Evolutionary conservation across 2,113 vertebrate species (phyloP).

Genomic region (Xenopus borealis): DNA sequence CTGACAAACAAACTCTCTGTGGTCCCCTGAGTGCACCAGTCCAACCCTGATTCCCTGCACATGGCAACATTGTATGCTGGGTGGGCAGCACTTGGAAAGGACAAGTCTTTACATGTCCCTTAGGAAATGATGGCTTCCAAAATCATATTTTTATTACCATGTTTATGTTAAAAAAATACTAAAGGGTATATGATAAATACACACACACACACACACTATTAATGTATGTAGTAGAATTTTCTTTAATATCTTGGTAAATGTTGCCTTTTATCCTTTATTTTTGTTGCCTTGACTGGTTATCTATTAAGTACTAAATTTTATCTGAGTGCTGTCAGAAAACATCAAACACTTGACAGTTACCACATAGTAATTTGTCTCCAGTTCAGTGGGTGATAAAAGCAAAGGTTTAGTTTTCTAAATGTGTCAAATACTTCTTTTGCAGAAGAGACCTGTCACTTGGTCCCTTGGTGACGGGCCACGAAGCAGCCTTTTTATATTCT

Average conservation of each 20-base stretch:
- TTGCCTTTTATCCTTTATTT: slow-evolving; percentile 36
- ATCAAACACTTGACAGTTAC: slow-evolving; percentile 45
- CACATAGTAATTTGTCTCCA: slow-evolving; percentile 46
- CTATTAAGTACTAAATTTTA: slow-evolving; percentile 43
- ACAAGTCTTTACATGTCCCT: too few relatives aligned
- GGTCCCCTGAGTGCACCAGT: too few relatives aligned
- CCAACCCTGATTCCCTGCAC: too few relatives aligned
- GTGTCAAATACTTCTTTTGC: slow-evolving; percentile 40
- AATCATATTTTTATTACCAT: too few relatives aligned
- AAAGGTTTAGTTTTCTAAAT: slow-evolving; percentile 42
- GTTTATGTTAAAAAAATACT: too few relatives aligned
- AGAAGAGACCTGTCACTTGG: slow-evolving; percentile 31
- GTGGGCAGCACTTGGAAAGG: too few relatives aligned
- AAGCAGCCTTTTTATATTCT: slow-evolving; percentile 7
- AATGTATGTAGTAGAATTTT: too few relatives aligned
- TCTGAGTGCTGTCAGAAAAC: slow-evolving; percentile 42
- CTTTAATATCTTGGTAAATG: slow-evolving; percentile 26
- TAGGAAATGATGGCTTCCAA: too few relatives aligned
- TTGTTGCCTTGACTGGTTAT: slow-evolving; percentile 42
- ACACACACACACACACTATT: too few relatives aligned
- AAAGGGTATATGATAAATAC: too few relatives aligned
- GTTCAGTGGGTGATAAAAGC: slow-evolving; percentile 46
- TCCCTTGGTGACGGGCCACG: slow-evolving; percentile 8
- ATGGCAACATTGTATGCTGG: too few relatives aligned
- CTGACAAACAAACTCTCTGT: too few relatives aligned